Conservation (phyloP, 2,797 vertebrate species). For the Takifugu rubripes region DNA sequence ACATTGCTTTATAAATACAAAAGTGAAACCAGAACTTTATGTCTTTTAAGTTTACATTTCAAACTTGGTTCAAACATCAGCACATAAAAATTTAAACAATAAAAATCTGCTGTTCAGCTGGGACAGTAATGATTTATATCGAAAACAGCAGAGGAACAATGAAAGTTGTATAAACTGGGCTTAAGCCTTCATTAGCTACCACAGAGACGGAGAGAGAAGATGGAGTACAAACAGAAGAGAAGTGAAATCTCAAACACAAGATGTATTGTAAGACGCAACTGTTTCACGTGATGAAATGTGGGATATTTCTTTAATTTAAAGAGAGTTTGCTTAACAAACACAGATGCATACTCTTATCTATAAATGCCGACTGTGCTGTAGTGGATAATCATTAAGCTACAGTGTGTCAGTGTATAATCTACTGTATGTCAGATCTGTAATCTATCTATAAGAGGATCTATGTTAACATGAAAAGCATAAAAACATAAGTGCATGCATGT, state of each 20-base stretch:
- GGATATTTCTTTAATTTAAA: conserved; percentile 14
- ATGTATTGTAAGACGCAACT: neutral
- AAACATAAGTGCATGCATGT: conserved; percentile 15
- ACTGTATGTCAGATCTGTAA: neutral
- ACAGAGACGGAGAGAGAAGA: conserved; percentile 15
- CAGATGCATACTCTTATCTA: neutral
- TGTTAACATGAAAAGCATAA: conserved; percentile 12
- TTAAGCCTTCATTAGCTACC: conserved; percentile 11
- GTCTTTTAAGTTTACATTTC: too few relatives aligned
- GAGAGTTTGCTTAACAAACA: too few relatives aligned
- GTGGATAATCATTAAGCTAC: too few relatives aligned
- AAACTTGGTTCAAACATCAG: neutral
- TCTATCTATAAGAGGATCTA: conserved; percentile 5
- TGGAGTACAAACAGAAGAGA: conserved; percentile 10
- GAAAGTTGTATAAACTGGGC: conserved; percentile 1
- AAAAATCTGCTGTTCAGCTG: conserved; percentile 10
- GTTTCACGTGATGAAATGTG: conserved; percentile 6
- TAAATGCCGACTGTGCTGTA: conserved; percentile 1
- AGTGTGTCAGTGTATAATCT: too few relatives aligned
- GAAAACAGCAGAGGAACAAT: neutral
- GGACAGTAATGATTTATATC: too few relatives aligned
- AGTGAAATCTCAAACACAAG: conserved; percentile 1
- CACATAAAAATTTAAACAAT: conserved; percentile 4
- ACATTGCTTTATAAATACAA: too few relatives aligned
- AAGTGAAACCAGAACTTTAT: too few relatives aligned